A percentile compares a stretch with the other conserved stretches of the same genome.
Conservation (phyloP, 2,797 vertebrate species). For the Enteromius fasciolatus region DNA sequence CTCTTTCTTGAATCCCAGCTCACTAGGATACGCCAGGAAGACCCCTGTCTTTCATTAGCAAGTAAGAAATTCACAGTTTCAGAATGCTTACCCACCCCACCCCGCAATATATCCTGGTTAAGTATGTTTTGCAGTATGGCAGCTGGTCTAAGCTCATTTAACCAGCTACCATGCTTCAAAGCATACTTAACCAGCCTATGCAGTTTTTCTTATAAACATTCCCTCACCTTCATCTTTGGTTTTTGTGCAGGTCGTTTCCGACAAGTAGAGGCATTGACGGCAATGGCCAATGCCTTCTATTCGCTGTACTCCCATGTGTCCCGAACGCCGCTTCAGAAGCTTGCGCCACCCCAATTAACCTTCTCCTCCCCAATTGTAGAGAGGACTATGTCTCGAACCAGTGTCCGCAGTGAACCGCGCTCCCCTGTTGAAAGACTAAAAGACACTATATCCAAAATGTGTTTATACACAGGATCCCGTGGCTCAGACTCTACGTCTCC, state of each 20-base stretch:
- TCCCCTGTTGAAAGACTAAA: constrained; percentile 84
- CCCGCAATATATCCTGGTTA: no score
- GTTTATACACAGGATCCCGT: constrained; percentile 81
- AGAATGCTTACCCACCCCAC: background rate
- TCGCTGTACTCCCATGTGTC: constrained; percentile 91
- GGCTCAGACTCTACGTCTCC: constrained; percentile 69
- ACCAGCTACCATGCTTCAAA: no score
- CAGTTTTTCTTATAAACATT: background rate
- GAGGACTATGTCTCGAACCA: constrained; percentile 64
- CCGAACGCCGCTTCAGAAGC: constrained; percentile 84
- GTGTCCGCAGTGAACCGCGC: constrained; percentile 72
- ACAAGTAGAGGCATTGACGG: constrained; percentile 87
- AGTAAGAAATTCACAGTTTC: constrained; percentile 74
- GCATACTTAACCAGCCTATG: no score
- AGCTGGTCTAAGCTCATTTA: no score
- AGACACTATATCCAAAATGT: constrained; percentile 88
- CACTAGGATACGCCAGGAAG: constrained; percentile 84
- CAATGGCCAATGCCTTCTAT: constrained; percentile 87
- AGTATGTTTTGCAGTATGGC: no score
- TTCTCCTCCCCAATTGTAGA: constrained; percentile 73
- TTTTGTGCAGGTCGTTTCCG: constrained; percentile 86
- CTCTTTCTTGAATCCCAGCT: constrained; percentile 89
- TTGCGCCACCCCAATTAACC: constrained; percentile 77
- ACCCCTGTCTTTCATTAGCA: constrained; percentile 86
- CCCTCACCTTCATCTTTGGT: background rate